Evolutionary conservation across 2,888 invertebrate genomes (phyloP).

Genomic region (Rhagonycha fulva): DNA sequence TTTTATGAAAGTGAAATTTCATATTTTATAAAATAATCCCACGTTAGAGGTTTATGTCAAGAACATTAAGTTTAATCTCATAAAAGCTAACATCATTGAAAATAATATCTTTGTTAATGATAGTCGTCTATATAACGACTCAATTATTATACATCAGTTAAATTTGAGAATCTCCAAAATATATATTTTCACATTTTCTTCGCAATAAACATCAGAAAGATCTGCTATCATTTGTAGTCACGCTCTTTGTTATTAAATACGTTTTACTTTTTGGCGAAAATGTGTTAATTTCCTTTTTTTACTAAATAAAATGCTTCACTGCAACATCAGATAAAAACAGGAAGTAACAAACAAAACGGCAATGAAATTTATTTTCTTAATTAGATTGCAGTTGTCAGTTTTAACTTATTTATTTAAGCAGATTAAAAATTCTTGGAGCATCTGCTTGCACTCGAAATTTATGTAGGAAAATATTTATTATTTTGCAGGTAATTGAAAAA

Average conservation of each 20-base stretch:
- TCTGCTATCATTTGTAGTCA: conserved; percentile 3
- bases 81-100: conserved; percentile 27
- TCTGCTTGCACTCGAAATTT: conserved; percentile 5
- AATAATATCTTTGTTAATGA: conserved; percentile 18
- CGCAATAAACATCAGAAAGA: conserved; percentile 7
- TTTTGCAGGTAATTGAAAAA: conserved; percentile 5
- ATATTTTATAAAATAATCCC: conserved; percentile 7
- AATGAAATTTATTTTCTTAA: conserved; percentile 27
- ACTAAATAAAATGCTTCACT: conserved; percentile 24
- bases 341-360: conserved; percentile 13
- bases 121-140: conserved; percentile 25
- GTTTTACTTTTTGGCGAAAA: conserved; percentile 18
- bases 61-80: conserved; percentile 22
- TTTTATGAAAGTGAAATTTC: conserved; percentile 2
- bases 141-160: conserved; percentile 23
- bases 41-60: conserved; percentile 21
- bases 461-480: conserved; percentile 10
- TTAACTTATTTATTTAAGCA: conserved; percentile 10
- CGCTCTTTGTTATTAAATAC: conserved; percentile 19
- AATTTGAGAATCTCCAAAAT: conserved; percentile 17
- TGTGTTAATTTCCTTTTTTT: conserved; percentile 22
- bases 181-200: conserved; percentile 8
- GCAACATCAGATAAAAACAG: conserved; percentile 10
- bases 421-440: conserved; percentile 11
- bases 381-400: conserved; percentile 20